Conservation (phyloP, 2,888 invertebrate genomes). For the Papilio protenor region DNA sequence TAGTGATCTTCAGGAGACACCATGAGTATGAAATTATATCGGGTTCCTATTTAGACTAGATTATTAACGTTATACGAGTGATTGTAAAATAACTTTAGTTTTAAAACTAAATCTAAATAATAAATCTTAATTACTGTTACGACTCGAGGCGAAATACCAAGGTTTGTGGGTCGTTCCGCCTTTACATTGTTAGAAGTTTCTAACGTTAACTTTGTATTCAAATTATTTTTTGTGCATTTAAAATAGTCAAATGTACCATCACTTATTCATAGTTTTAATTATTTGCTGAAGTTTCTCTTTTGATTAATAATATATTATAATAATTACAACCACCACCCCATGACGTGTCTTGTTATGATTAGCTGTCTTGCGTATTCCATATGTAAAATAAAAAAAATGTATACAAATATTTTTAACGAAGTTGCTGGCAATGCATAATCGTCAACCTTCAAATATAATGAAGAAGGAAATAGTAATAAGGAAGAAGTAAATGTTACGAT, state of each 20-base stretch:
- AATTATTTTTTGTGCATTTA: background rate
- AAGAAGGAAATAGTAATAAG: background rate
- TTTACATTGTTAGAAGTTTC: constrained; percentile 18
- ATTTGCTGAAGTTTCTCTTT: background rate
- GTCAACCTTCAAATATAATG: background rate
- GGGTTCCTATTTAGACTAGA: background rate
- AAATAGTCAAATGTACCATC: constrained; percentile 6
- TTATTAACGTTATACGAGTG: background rate
- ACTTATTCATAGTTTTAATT: background rate
- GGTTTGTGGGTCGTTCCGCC: constrained; percentile 22
- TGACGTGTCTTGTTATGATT: background rate
- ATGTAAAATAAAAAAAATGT: no score
- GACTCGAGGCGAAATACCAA: constrained; percentile 6
- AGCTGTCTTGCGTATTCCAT: no score
- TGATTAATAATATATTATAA: background rate
- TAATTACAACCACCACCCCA: background rate
- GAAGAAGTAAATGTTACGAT: background rate
- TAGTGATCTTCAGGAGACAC: no score
- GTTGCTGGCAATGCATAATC: background rate
- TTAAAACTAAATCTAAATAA: background rate
- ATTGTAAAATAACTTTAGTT: background rate
- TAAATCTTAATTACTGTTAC: constrained; percentile 5
- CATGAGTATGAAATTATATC: no score
- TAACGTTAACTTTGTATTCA: background rate
- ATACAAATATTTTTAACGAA: background rate